Evolutionary conservation across 2,888 invertebrate species (phyloP), one percentile per base, ranked within the genome.

Genomic region (Hedya salicella): DNA sequence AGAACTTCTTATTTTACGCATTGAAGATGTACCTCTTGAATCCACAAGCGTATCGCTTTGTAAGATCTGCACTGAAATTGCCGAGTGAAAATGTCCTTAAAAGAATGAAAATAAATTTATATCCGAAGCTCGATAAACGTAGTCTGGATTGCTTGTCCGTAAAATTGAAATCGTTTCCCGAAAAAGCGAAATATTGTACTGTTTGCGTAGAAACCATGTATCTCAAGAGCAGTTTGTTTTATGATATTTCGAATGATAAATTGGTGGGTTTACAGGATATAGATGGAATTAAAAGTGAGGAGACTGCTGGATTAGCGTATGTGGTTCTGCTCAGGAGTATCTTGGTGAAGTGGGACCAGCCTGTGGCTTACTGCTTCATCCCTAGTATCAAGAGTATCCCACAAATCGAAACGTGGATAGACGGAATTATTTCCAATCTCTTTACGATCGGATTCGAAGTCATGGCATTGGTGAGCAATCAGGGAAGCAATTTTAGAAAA

Each of bases 141-240:
- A 36, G 36, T 32, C 14, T 62, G 44, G 52, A 44, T 14, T 53
- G 42, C 9, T 44, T 62, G 21, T 52, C 62, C 44, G 44, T 52
- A 6, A 62, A 62, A 53, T 53, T 62, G 11, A 62, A 53, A 44
- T 62, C 62, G 14, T 32, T 53, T 44, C 62, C 62, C 6, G 52
- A 52, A 21, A 53, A 53, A 62, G 62, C 52, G 3, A 62, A 62
- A 36, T 62, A 62, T 36, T 62, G 62, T 32, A 62, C 62, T 14
- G 21, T 62, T 32, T 52, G 52, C 30, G 30, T 62, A 44, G 44
- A 53, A 25, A 19, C 42, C 21, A 14, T 62, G 13, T 19, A 14
- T 14, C 5, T 62, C 14, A 44, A 53, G 3, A 52, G 42, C n/a
- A 44, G 19, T 32, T 8, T 62, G 44, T 62, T 17, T 14, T 62